Conservation (phyloP, 2,888 invertebrate species). For the Coelogynopora nodosa region DNA sequence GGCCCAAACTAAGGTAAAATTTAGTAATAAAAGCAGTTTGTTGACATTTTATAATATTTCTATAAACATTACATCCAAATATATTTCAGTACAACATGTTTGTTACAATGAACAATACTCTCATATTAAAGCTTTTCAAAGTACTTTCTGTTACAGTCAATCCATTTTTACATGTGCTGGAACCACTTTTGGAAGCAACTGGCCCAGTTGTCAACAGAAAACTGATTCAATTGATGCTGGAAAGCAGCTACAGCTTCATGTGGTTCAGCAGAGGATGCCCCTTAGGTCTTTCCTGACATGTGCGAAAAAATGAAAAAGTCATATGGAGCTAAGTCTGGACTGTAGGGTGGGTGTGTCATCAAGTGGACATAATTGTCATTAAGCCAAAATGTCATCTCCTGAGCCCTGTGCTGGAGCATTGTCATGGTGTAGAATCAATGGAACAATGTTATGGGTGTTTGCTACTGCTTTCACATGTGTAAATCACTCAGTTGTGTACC, state of each 20-base stretch:
- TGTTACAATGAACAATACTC: not conserved
- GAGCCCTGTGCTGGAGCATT: not conserved
- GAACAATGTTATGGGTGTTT: not conserved
- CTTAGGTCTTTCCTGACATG: too few relatives aligned
- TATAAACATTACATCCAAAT: too few relatives aligned
- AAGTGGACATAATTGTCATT: not conserved
- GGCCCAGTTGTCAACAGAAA: not conserved
- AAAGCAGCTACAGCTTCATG: not conserved
- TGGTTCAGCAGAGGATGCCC: not conserved
- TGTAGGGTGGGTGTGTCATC: not conserved
- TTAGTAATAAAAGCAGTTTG: too few relatives aligned
- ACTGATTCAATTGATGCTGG: not conserved
- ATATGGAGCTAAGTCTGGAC: not conserved
- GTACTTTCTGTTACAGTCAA: not conserved
- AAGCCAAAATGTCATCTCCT: not conserved
- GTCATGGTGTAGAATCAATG: not conserved
- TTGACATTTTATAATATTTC: too few relatives aligned
- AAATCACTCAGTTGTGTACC: not conserved
- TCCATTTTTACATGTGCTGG: not conserved
- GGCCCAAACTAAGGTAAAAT: too few relatives aligned
- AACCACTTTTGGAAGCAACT: not conserved
- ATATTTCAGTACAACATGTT: not conserved
- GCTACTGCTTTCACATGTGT: not conserved
- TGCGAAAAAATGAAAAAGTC: constrained; percentile 18
- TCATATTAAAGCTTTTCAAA: not conserved